phyloP scores from a whole-genome alignment of 2,113 vertebrate species.

The Chitala chitala region DNA sequence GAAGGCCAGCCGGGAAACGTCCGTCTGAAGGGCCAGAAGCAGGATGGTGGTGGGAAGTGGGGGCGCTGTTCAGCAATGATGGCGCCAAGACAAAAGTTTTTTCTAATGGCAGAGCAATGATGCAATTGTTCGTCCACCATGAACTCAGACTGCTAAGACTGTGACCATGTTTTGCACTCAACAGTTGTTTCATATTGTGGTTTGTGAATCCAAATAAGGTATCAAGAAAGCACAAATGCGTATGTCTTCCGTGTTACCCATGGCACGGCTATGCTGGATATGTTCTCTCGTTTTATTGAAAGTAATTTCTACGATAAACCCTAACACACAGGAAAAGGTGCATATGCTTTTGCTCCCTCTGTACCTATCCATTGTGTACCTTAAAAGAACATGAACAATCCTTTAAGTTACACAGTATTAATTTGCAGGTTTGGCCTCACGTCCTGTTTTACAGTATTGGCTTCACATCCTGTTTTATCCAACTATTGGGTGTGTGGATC shows the following conservation, averaged over 20 bases:
- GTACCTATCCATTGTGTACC: too few species aligned
- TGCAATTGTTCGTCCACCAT: conserved; percentile 37
- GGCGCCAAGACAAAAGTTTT: too few species aligned
- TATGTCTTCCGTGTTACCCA: conserved; percentile 33
- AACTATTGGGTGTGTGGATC: not conserved
- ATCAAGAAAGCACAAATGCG: conserved; percentile 41
- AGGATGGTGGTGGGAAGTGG: too few species aligned
- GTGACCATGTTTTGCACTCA: conserved; percentile 48
- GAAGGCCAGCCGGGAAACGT: conserved; percentile 84
- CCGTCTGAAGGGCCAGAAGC: conserved; percentile 66
- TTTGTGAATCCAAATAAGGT: conserved; percentile 54
- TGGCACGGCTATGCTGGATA: not conserved
- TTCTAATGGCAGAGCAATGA: not conserved
- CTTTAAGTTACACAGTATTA: too few species aligned
- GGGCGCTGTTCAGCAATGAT: not conserved
- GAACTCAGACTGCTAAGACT: conserved; percentile 35
- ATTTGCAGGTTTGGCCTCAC: too few species aligned
- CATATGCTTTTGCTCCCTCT: too few species aligned
- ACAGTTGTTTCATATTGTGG: conserved; percentile 43
- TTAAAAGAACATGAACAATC: too few species aligned
- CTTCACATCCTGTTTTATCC: too few species aligned
- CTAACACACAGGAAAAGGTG: not conserved
- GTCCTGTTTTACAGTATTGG: too few species aligned
- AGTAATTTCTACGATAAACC: conserved; percentile 2
- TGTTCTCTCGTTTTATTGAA: conserved; percentile 32